phyloP scores from a whole-genome alignment of 2,113 vertebrate genomes.

The Spermophilus dauricus region DNA sequence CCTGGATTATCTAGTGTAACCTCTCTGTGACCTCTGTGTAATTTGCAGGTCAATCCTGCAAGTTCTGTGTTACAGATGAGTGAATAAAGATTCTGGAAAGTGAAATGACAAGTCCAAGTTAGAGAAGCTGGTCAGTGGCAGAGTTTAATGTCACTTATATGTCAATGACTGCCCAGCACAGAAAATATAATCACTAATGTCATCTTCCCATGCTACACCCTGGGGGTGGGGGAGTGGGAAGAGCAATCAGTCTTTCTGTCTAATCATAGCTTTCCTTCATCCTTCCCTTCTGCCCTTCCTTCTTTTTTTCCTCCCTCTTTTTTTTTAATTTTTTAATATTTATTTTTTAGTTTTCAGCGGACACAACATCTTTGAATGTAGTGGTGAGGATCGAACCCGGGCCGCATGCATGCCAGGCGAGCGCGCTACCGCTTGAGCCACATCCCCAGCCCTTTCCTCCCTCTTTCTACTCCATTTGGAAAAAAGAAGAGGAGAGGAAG shows the following conservation, averaged over 20 bases:
- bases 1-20: background rate
- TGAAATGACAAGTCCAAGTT: background rate
- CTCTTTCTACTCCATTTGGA: background rate
- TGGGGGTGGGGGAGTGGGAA: background rate
- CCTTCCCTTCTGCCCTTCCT: accelerated
- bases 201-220: background rate
- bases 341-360: no score
- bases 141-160: background rate
- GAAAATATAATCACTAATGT: background rate
- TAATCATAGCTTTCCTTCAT: background rate
- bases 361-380: no score
- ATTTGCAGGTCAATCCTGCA: no score
- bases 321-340: no score
- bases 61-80: background rate
- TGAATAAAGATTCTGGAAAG: background rate
- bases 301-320: background rate
- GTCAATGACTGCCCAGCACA: background rate
- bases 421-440: no score
- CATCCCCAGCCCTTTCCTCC: background rate
- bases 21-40: background rate
- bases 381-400: no score
- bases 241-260: background rate
- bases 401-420: no score
- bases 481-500: background rate
- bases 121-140: background rate